Evolutionary conservation across 2,797 vertebrate species (phyloP), one percentile per base, ranked within the genome.

Genomic region (Eremophila alpestris): DNA sequence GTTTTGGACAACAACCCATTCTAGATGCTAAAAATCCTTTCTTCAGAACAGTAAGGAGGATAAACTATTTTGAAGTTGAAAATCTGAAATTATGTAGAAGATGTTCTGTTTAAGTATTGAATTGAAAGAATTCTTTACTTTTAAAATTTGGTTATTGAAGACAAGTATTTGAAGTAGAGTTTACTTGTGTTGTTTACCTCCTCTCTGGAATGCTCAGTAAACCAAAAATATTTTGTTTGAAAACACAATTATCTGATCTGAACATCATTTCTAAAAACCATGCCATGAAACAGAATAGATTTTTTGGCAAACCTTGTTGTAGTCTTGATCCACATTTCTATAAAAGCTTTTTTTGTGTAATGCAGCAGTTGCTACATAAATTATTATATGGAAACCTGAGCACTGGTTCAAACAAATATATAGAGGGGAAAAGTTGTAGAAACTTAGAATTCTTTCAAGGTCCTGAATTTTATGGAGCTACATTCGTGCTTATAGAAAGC

Each of bases 91-190:
- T 16, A 32, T 54, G 23, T 40, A 32, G 34, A 69, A 75, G 30
- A 79, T 14, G 29, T 62, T 93, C 48, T 74, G 30, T 71, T 85
- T 43, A 95, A 82, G 27, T 69, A 90, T 1, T 68, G 63, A 83
- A 82, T 54, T 79, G 46, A 84, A 94, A 91, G 24, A 59, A 92
- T 54, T 63, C 14, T 93, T 58, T 82, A 36, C 69, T 85, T 96
- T 68, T 32, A 77, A 93, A 81, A 79, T 92, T 27, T 34, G 16
- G 16, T 87, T 90, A 74, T 10, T 85, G 63, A 93, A 95, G 73
- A 64, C 11, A 63, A 22, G 4, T 54, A 73, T 86, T 92, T 60
- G 63, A 83, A 83, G 41, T 7, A 83, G 64, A 74, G 7, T 95
- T 90, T 76, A 30, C 58, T n/a, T 80, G 24, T 51, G 64, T 93